Evolutionary conservation across 2,113 vertebrate genomes (phyloP).

Genomic region (Sylvietta virens): DNA sequence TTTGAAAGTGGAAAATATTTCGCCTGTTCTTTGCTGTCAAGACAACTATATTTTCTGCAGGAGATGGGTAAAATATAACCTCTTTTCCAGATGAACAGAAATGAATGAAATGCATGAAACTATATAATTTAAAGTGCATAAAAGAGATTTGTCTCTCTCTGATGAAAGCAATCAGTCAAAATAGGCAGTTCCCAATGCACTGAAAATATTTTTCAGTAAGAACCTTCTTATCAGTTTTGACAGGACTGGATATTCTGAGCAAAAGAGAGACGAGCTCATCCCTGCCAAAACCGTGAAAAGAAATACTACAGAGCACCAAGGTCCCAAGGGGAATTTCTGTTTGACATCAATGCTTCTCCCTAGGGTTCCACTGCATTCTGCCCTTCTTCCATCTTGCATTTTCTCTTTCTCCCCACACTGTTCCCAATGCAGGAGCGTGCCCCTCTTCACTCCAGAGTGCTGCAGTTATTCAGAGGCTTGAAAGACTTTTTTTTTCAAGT

Average conservation of each 20-base stretch:
- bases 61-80: not conserved
- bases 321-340: not conserved
- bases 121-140: not conserved
- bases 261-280: not conserved
- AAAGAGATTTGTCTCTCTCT: constrained; percentile 26
- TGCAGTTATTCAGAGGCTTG: not conserved
- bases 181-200: not conserved
- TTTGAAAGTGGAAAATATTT: not conserved
- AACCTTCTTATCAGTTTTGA: not conserved
- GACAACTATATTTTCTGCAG: not conserved
- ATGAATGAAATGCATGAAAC: not conserved
- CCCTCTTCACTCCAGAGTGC: not conserved
- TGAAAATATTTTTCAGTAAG: not conserved
- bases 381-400: not conserved
- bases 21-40: constrained; percentile 23
- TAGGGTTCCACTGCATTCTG: not conserved
- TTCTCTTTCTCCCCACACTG: not conserved
- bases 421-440: not conserved
- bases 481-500: not conserved
- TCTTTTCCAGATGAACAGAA: constrained; percentile 2
- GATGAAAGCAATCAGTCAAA: constrained; percentile 46
- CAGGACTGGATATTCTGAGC: not conserved
- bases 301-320: not conserved
- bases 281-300: not conserved
- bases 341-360: not conserved